Conservation (phyloP, 2,113 vertebrate species). For the Columbina picui region DNA sequence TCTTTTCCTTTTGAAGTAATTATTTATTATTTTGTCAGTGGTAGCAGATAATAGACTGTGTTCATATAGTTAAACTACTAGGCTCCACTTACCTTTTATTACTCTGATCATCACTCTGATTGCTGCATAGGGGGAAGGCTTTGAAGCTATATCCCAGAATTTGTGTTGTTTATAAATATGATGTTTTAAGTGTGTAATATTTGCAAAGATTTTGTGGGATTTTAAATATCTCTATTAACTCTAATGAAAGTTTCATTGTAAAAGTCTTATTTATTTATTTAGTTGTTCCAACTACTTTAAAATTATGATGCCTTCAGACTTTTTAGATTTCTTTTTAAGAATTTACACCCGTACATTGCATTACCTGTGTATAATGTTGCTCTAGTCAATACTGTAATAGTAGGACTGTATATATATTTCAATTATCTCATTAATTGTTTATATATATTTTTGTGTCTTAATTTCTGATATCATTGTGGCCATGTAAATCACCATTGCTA, state of each 20-base stretch:
- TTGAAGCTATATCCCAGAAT: neutral
- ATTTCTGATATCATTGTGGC: neutral
- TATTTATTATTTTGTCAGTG: neutral
- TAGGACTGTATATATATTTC: neutral
- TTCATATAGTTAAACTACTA: neutral
- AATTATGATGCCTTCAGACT: neutral
- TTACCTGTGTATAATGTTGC: neutral
- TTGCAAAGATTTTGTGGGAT: neutral
- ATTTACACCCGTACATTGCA: neutral
- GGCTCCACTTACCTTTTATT: neutral
- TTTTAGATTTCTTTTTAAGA: neutral
- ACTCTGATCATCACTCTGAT: neutral
- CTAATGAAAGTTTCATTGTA: neutral
- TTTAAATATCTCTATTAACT: neutral
- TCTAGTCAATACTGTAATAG: neutral
- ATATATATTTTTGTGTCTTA: neutral
- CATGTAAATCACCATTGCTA: neutral
- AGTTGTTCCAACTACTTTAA: neutral
- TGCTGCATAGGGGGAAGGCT: neutral
- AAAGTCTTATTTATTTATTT: neutral
- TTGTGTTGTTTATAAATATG: neutral
- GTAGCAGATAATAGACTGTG: neutral
- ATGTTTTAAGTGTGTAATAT: neutral
- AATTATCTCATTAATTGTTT: neutral
- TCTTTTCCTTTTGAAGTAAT: neutral